Evolutionary conservation across 2,797 vertebrate species (phyloP).

Genomic region (Onychomys leucogaster): DNA sequence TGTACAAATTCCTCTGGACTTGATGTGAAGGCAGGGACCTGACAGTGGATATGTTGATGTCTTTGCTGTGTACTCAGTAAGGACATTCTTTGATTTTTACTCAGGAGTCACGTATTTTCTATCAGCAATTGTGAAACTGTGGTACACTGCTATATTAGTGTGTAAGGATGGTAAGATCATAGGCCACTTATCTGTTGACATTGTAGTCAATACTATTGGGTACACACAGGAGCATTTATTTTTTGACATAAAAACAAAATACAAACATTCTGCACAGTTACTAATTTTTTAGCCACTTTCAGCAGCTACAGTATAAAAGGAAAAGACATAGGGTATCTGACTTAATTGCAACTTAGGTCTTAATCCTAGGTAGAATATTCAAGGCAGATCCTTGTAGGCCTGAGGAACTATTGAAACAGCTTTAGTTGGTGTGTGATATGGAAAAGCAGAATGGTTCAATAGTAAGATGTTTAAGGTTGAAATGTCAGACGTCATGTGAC

Average conservation of each 20-base stretch:
- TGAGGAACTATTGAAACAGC: neutral
- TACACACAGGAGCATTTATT: neutral
- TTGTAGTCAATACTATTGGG: neutral
- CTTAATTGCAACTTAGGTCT: neutral
- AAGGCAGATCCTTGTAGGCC: neutral
- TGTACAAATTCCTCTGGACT: neutral
- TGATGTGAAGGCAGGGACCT: neutral
- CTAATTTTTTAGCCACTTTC: slow-evolving; percentile 17
- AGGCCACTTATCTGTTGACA: neutral
- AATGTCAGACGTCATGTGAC: neutral
- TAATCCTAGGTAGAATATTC: neutral
- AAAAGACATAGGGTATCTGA: neutral
- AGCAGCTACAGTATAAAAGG: neutral
- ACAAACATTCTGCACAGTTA: neutral
- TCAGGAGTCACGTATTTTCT: neutral
- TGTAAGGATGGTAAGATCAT: neutral
- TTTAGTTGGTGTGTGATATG: neutral
- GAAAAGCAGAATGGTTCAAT: neutral
- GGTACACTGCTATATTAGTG: neutral
- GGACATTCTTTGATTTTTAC: neutral
- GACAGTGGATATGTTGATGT: neutral
- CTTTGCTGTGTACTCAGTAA: neutral
- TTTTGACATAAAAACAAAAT: neutral
- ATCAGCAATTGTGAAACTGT: neutral
- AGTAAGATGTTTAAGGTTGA: neutral